Evolutionary conservation across 2,797 vertebrate species (phyloP).

Genomic region (Lophius americanus): DNA sequence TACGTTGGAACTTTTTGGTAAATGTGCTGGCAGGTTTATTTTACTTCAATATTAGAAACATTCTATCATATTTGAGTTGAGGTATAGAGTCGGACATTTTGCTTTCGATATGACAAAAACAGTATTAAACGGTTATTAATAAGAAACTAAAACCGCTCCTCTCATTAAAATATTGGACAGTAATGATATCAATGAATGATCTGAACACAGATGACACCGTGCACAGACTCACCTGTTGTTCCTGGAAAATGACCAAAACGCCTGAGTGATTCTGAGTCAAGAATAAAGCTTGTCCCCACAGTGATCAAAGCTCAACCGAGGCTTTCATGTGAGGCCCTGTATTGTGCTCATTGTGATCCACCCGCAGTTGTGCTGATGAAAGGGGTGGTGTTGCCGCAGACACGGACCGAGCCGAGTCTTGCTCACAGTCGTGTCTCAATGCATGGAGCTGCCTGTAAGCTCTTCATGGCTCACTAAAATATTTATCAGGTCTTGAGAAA

Average conservation of each 20-base stretch:
- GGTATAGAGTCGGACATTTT: slow-evolving; percentile 7
- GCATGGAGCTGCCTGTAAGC: slow-evolving; percentile 39
- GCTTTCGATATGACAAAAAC: slow-evolving; percentile 2
- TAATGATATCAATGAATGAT: slow-evolving; percentile 16
- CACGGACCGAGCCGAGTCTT: slow-evolving; percentile 32
- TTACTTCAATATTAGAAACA: not conserved
- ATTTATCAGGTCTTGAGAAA: slow-evolving; percentile 59
- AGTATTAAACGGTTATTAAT: not conserved
- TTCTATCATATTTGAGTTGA: not conserved
- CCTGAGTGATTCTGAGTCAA: slow-evolving; percentile 34
- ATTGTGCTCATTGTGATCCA: slow-evolving; percentile 23
- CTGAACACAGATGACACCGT: slow-evolving; percentile 22
- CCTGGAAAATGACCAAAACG: slow-evolving; percentile 52
- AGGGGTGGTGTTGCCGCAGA: slow-evolving; percentile 35
- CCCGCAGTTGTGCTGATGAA: slow-evolving; percentile 62
- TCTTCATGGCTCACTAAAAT: slow-evolving; percentile 64
- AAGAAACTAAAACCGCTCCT: not conserved
- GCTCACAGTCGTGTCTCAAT: slow-evolving; percentile 33
- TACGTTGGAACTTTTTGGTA: not conserved
- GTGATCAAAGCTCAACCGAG: slow-evolving; percentile 61
- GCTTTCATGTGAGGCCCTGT: slow-evolving; percentile 42
- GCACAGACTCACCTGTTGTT: slow-evolving; percentile 32
- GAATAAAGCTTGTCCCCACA: slow-evolving; percentile 33
- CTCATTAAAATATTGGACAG: slow-evolving; percentile 4
- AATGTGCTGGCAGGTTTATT: not conserved